Percentiles rank a stretch among this genome's conserved stretches.
Evolutionary conservation across 1,140 invertebrate species (phyloP).

Genomic region (Tetragnatha versicolor): DNA sequence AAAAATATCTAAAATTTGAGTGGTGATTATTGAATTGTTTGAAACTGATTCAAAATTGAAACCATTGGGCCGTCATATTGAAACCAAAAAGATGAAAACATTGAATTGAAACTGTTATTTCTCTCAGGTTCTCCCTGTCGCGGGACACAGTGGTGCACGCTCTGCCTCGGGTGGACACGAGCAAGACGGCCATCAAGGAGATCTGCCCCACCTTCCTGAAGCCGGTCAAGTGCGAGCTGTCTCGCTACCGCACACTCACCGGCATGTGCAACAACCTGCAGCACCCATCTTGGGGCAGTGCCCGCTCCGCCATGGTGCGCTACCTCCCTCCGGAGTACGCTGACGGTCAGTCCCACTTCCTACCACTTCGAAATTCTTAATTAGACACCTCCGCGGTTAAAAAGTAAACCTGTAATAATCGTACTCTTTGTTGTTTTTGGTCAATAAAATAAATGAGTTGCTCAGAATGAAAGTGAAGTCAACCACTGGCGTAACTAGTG

Average conservation of each 20-base stretch:
- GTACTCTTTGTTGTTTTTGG: too few relatives aligned
- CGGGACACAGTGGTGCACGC: conserved; percentile 87
- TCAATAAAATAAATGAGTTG: too few relatives aligned
- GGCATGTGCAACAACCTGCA: conserved; percentile 92
- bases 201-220: conserved; percentile 87
- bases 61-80: too few relatives aligned
- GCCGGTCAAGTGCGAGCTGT: conserved; percentile 77
- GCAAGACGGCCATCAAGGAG: conserved; percentile 84
- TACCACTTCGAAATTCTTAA: too few relatives aligned
- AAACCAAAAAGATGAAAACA: too few relatives aligned
- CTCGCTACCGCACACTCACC: conserved; percentile 73
- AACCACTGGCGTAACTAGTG: too few relatives aligned
- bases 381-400: too few relatives aligned
- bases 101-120: background rate
- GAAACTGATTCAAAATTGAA: too few relatives aligned
- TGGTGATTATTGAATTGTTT: too few relatives aligned
- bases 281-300: conserved; percentile 90
- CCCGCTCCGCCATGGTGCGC: conserved; percentile 74
- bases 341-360: conserved; percentile 65
- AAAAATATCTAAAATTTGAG: too few relatives aligned
- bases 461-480: too few relatives aligned
- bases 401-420: too few relatives aligned
- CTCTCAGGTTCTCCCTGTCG: conserved; percentile 79
- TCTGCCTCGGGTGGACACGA: conserved; percentile 86
- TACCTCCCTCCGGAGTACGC: conserved; percentile 65